These are phyloP conservation scores for Holothuria scabra DNA, from an alignment of 53 echinoderm and acorn worm genomes.

Conservation along the genomic window DNA sequence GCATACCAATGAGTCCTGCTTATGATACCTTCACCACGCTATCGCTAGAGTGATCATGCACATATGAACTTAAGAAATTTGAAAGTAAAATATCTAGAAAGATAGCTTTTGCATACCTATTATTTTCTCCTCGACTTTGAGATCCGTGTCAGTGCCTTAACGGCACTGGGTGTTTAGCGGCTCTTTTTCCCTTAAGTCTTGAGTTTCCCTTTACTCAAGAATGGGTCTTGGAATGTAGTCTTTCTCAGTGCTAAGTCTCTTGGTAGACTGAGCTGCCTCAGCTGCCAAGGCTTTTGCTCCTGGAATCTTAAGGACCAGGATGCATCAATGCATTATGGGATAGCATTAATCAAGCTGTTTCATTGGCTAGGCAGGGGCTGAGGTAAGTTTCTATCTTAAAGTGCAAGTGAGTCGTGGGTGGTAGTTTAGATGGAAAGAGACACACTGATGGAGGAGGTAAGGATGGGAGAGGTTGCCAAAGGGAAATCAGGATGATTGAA, in stretches of 20 bases:
- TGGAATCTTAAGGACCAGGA: slow-evolving; percentile 36
- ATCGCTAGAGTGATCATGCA: background rate
- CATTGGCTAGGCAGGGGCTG: slow-evolving; percentile 12
- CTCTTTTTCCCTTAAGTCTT: slow-evolving; percentile 28
- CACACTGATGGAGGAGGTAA: background rate
- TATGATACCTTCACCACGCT: background rate
- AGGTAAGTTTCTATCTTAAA: slow-evolving; percentile 45
- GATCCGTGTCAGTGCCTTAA: slow-evolving; percentile 50
- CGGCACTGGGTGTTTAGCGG: slow-evolving; percentile 40
- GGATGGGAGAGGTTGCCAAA: background rate
- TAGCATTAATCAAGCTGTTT: background rate
- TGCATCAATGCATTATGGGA: slow-evolving; percentile 17
- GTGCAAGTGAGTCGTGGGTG: background rate
- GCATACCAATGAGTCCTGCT: slow-evolving; percentile 15
- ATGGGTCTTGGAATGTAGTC: slow-evolving; percentile 45
- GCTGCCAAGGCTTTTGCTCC: slow-evolving; percentile 18
- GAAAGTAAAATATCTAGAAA: background rate
- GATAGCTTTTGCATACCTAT: slow-evolving; percentile 26
- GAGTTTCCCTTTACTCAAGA: background rate
- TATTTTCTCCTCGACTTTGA: slow-evolving; percentile 53
- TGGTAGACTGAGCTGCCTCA: slow-evolving; percentile 37
- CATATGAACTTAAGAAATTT: background rate
- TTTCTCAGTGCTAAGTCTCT: slow-evolving; percentile 47
- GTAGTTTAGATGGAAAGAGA: slow-evolving; percentile 12
- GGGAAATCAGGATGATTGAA: background rate